Evolutionary conservation across 1,140 invertebrate genomes (phyloP).

Genomic region (Sitophilus oryzae): DNA sequence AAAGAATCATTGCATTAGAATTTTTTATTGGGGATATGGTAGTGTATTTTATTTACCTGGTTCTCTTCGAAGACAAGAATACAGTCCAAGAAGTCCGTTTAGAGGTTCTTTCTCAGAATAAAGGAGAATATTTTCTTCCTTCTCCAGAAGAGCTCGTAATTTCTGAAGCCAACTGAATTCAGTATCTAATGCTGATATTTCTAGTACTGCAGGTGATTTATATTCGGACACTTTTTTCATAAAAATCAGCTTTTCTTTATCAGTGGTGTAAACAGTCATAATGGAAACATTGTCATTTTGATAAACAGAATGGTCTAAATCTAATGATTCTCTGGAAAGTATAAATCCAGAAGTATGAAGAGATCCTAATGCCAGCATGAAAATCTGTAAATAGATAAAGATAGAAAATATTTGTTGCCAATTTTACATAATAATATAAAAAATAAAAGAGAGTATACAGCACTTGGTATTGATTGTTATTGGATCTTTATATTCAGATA

Average conservation of each 20-base stretch:
- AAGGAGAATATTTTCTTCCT: slow-evolving; percentile 51
- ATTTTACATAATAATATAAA: too few species aligned
- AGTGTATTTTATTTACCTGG: too few species aligned
- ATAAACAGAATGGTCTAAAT: slow-evolving; percentile 25
- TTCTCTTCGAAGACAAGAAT: slow-evolving; percentile 65
- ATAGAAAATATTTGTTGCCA: too few species aligned
- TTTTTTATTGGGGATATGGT: too few species aligned
- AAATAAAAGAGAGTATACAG: too few species aligned
- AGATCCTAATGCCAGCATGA: slow-evolving; percentile 41
- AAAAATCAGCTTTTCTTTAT: slow-evolving; percentile 44
- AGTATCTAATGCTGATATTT: too few species aligned
- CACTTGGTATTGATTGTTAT: too few species aligned
- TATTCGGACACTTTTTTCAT: slow-evolving; percentile 10
- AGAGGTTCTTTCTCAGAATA: slow-evolving; percentile 55
- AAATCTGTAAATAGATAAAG: slow-evolving; percentile 40
- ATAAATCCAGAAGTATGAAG: slow-evolving; percentile 48
- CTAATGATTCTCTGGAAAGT: slow-evolving; percentile 45
- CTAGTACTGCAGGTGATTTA: background rate
- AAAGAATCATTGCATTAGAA: too few species aligned
- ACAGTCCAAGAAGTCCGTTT: slow-evolving; percentile 75
- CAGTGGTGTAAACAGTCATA: slow-evolving; percentile 44
- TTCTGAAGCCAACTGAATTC: too few species aligned
- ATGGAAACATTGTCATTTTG: slow-evolving; percentile 39
- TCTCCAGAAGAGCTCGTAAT: slow-evolving; percentile 51
- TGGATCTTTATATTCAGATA: too few species aligned